Percentiles rank a stretch among this genome's conserved stretches.
These are phyloP conservation scores for Norana najaformis DNA, from an alignment of 2,888 invertebrate genomes.

Conservation along the genomic window DNA sequence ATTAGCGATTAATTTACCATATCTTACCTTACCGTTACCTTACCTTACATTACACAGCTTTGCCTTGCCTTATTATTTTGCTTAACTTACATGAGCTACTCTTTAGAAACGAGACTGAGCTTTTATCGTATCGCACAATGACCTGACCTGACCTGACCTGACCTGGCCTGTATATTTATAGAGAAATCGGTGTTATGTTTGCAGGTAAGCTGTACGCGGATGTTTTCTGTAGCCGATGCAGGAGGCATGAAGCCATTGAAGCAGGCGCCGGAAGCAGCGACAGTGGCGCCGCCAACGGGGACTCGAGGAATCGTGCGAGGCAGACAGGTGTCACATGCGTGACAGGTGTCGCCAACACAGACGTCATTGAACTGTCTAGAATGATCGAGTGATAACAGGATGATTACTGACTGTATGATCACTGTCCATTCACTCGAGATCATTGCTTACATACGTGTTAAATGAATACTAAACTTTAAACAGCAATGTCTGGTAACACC, in stretches of 20 bases:
- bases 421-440: background rate
- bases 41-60: no score
- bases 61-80: no score
- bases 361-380: background rate
- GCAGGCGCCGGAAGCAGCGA: constrained; percentile 9
- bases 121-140: no score
- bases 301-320: background rate
- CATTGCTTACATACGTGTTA: background rate
- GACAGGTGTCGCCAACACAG: background rate
- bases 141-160: no score
- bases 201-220: constrained; percentile 15
- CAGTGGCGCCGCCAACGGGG: background rate
- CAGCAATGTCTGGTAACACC: background rate
- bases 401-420: background rate
- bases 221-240: background rate
- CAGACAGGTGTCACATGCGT: background rate
- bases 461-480: background rate
- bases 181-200: background rate
- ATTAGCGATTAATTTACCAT: no score
- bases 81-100: no score
- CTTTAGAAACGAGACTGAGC: no score
- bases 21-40: no score
- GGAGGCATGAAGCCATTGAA: background rate
- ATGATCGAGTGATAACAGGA: background rate
- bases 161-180: no score